A percentile compares a stretch with the other conserved stretches of the same genome.
Evolutionary conservation across 2,113 vertebrate genomes (phyloP).

Genomic region (Trematomus loennbergii): DNA sequence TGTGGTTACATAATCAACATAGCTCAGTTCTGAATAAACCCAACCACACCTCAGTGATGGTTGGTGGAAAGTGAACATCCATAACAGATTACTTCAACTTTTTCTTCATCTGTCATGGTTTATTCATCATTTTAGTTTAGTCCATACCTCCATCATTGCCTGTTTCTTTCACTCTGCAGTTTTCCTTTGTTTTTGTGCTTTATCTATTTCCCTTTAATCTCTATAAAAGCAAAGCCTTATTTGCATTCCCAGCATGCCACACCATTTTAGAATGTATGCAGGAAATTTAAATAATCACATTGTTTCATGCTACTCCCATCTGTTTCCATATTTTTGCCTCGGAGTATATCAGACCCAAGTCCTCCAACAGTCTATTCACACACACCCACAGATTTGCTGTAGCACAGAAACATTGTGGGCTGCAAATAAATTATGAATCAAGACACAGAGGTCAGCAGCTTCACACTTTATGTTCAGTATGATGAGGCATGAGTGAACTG

Average conservation of each 20-base stretch:
- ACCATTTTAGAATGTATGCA: neutral
- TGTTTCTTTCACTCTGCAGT: neutral
- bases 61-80: too few relatives aligned
- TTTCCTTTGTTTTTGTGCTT: too few relatives aligned
- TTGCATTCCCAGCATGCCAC: neutral
- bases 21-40: neutral
- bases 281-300: neutral
- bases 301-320: neutral
- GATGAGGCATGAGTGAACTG: conserved; percentile 24
- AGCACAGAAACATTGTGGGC: conserved; percentile 18
- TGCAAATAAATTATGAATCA: conserved; percentile 37
- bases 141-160: neutral
- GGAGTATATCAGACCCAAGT: neutral
- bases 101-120: too few relatives aligned
- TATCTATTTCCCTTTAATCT: neutral
- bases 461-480: conserved; percentile 23
- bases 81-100: too few relatives aligned
- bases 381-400: conserved; percentile 28
- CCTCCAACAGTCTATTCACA: neutral
- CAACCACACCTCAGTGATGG: neutral
- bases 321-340: neutral
- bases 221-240: neutral
- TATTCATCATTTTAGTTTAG: neutral
- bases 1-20: neutral
- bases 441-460: conserved; percentile 27